These are phyloP conservation scores for Clarias platycephalus DNA, from an alignment of 2,797 vertebrate genomes.

Conservation along the genomic window DNA sequence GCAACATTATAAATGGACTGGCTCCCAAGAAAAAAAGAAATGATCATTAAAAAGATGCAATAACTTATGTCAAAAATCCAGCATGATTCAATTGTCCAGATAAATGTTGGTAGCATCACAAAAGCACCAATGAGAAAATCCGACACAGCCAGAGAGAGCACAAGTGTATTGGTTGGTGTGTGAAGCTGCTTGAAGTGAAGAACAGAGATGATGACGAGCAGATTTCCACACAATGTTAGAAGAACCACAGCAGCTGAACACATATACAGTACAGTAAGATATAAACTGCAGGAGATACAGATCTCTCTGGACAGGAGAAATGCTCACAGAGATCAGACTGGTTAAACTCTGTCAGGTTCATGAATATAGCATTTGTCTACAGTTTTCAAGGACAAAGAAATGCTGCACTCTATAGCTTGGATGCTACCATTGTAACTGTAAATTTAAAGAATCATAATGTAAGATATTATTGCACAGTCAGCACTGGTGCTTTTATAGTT, in stretches of 20 bases:
- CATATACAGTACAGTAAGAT: too few relatives aligned
- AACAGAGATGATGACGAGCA: conserved; percentile 7
- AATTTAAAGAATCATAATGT: too few relatives aligned
- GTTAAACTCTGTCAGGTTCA: too few relatives aligned
- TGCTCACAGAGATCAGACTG: too few relatives aligned
- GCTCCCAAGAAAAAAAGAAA: not conserved
- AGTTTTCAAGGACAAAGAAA: too few relatives aligned
- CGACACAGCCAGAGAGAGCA: not conserved
- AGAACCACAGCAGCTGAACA: conserved; percentile 13
- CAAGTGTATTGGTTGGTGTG: conserved; percentile 47
- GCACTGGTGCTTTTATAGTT: too few relatives aligned
- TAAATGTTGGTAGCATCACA: conserved; percentile 37
- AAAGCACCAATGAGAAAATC: conserved; percentile 23
- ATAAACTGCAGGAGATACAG: too few relatives aligned
- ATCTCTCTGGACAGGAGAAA: too few relatives aligned
- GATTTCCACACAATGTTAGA: conserved; percentile 54
- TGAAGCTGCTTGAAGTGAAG: conserved; percentile 57
- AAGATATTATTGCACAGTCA: not conserved
- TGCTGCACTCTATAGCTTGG: too few relatives aligned
- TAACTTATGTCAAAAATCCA: conserved; percentile 28
- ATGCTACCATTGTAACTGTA: too few relatives aligned
- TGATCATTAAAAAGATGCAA: conserved; percentile 5
- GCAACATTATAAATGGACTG: conserved; percentile 41
- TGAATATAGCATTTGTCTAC: too few relatives aligned
- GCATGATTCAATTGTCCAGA: conserved; percentile 26